Conservation (phyloP, 2,888 invertebrate genomes). For the Lathronympha strigana region DNA sequence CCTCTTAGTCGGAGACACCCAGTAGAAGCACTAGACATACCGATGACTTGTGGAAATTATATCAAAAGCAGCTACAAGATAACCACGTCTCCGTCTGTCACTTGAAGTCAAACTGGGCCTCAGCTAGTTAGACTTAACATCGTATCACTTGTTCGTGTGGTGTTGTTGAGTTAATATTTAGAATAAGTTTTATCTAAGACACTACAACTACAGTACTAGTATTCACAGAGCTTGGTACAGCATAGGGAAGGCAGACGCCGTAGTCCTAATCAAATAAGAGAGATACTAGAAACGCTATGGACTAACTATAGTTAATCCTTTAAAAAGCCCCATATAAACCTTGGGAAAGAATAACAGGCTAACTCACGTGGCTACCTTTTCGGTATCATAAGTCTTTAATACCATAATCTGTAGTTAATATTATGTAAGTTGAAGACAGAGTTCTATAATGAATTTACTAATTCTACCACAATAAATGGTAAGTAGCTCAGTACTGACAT, state of each 20-base stretch:
- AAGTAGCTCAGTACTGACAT: conserved; percentile 26
- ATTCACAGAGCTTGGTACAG: conserved; percentile 81
- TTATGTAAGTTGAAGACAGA: conserved; percentile 1
- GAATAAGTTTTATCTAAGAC: conserved; percentile 81
- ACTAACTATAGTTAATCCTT: conserved; percentile 17
- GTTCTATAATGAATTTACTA: conserved; percentile 3
- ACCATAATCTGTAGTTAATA: conserved; percentile 15
- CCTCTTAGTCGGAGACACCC: too few species aligned
- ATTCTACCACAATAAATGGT: conserved; percentile 38
- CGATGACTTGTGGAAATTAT: too few species aligned
- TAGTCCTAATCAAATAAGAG: conserved; percentile 28
- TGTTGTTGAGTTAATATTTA: conserved; percentile 81
- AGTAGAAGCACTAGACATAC: too few species aligned
- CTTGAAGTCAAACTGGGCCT: conserved; percentile 25
- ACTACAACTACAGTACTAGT: conserved; percentile 79
- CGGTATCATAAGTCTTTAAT: conserved; percentile 12
- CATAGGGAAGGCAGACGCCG: conserved; percentile 28
- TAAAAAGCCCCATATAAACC: conserved; percentile 1
- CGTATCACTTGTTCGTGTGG: conserved; percentile 82
- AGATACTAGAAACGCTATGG: conserved; percentile 19
- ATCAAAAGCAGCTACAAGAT: background rate
- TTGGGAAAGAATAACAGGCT: conserved; percentile 21
- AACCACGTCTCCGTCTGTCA: background rate
- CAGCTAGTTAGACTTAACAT: conserved; percentile 72
- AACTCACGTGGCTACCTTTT: conserved; percentile 15